A percentile compares a stretch with the other conserved stretches of the same genome.
These are phyloP conservation scores for Craniophora ligustri DNA, from an alignment of 2,888 invertebrate genomes.

Conservation along the genomic window DNA sequence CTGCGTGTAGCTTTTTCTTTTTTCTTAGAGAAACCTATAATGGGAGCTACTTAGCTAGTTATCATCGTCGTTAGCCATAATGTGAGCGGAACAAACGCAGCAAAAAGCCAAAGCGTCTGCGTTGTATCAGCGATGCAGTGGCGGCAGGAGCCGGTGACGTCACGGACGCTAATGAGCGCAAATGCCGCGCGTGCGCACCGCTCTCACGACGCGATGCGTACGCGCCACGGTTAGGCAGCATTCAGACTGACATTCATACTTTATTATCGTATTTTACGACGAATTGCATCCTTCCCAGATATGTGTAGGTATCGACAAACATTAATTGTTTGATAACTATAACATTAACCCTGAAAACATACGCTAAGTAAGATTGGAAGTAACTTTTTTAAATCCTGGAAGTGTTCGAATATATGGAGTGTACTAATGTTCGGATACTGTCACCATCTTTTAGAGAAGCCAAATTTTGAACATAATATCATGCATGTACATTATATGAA, in stretches of 20 bases:
- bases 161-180: constrained; percentile 39
- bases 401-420: too few species aligned
- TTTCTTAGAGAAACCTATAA: constrained; percentile 33
- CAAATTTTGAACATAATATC: too few species aligned
- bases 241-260: not conserved
- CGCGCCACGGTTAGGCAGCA: not conserved
- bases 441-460: too few species aligned
- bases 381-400: too few species aligned
- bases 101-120: constrained; percentile 20
- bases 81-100: constrained; percentile 8
- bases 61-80: constrained; percentile 25
- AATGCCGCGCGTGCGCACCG: constrained; percentile 26
- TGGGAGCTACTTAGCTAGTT: constrained; percentile 28
- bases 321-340: too few species aligned
- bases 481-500: too few species aligned
- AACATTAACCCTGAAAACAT: too few species aligned
- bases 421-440: too few species aligned
- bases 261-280: too few species aligned
- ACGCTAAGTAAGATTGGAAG: too few species aligned
- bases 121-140: constrained; percentile 1
- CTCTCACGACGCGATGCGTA: constrained; percentile 5
- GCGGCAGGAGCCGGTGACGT: constrained; percentile 23
- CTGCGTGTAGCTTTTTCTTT: constrained; percentile 15
- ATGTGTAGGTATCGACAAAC: too few species aligned
- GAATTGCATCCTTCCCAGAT: too few species aligned